Conservation (phyloP, 2,888 invertebrate species). For the Dicyrtomina minuta region DNA sequence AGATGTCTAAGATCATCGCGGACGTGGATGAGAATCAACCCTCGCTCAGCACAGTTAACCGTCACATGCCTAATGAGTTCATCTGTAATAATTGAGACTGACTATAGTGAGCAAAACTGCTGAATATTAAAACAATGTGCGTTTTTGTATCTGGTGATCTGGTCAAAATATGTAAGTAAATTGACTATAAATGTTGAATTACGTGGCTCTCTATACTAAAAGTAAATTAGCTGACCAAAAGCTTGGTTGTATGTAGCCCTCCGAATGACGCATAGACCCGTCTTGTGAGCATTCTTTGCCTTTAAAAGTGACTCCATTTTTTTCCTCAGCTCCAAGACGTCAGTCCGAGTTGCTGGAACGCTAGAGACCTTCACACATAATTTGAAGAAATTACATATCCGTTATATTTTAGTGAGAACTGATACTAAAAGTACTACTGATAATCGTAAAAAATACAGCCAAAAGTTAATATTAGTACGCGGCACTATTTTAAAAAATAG, state of each 20-base stretch:
- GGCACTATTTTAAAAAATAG: neutral
- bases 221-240: constrained; percentile 15
- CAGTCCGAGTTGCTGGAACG: constrained; percentile 23
- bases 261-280: constrained; percentile 19
- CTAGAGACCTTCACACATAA: constrained; percentile 19
- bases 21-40: constrained; percentile 17
- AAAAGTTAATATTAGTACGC: too few species aligned
- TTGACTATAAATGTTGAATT: too few species aligned
- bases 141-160: too few species aligned
- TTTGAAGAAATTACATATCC: too few species aligned
- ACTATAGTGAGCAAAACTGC: too few species aligned
- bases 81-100: constrained; percentile 9
- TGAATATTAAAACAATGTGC: too few species aligned
- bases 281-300: neutral
- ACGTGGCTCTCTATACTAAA: too few species aligned
- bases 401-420: too few species aligned
- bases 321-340: constrained; percentile 13
- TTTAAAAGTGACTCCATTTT: constrained; percentile 23
- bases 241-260: constrained; percentile 11
- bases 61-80: constrained; percentile 23
- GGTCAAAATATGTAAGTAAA: too few species aligned
- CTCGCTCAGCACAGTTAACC: constrained; percentile 25
- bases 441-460: too few species aligned
- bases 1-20: constrained; percentile 9
- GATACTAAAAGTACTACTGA: neutral